These are phyloP conservation scores for Phataginus tetradactyla DNA, from an alignment of 2,797 vertebrate genomes.

Conservation along the genomic window DNA sequence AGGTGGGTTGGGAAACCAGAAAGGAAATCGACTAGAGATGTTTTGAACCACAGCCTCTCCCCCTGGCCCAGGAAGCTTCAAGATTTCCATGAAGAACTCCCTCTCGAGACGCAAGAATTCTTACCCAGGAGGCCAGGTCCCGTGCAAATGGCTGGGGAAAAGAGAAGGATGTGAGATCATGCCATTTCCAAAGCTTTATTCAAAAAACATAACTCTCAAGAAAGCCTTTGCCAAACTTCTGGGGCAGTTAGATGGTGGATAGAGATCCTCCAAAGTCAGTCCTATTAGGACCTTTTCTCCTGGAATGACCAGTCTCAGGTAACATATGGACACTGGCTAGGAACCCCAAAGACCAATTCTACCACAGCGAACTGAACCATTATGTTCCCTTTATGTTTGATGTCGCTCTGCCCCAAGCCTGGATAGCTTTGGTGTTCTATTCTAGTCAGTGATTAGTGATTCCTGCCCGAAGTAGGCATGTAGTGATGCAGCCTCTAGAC, in stretches of 20 bases:
- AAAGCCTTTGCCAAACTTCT: background rate
- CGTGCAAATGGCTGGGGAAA: slow-evolving; percentile 15
- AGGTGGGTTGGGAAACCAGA: background rate
- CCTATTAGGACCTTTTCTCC: background rate
- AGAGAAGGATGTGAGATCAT: background rate
- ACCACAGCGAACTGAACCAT: background rate
- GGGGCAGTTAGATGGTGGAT: background rate
- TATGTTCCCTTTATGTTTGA: background rate
- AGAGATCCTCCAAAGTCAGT: background rate
- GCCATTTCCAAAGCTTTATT: background rate
- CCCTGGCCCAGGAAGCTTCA: background rate
- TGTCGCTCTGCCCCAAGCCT: background rate
- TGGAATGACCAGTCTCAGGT: background rate
- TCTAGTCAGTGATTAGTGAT: background rate
- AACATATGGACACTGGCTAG: background rate
- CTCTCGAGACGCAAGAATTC: background rate
- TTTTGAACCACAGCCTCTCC: background rate
- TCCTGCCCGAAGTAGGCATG: background rate
- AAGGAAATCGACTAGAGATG: background rate
- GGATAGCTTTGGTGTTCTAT: background rate
- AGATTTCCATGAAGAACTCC: background rate
- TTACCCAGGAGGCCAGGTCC: slow-evolving; percentile 64
- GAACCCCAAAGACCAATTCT: background rate
- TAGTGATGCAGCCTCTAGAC: background rate
- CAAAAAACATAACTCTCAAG: background rate